Evolutionary conservation across 2,113 vertebrate genomes (phyloP), one percentile per base, ranked within the genome.

Genomic region (Montifringilla adamsi): DNA sequence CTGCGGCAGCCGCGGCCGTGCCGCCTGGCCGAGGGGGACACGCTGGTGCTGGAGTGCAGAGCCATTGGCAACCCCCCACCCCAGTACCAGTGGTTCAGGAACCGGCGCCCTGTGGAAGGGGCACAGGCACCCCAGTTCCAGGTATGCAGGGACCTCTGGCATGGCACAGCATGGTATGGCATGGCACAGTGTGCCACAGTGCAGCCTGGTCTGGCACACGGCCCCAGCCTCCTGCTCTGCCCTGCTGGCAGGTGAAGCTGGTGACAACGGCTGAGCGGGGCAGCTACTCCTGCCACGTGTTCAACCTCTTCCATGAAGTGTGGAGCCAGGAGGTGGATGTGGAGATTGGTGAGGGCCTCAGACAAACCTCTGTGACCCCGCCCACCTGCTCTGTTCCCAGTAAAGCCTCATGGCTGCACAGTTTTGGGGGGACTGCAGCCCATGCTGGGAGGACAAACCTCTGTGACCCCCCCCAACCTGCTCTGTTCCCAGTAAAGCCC

Each of bases 21-120:
- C 53, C 10, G 16, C 10, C 81, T 97, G 80, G 97, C 98, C 1
- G 98, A 99, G 92, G 98, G 98, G 8, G 98, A 98, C 68, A 49
- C 89, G 3, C 93, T 99, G 80, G 5, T 4, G 6, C 97, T 99
- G 85, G 96, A 98, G 90, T 98, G 98, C 95, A 84, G 53, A 28
- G 98, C 97, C 50, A 89, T 98, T 2, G 98, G 98, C 67, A 98
- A 98, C 85, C 98, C 98, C 3, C 98, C 98, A 1, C 97, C 98
- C 19, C 98, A 98, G 97, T 99, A 98, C 79, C 98, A 98, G 95
- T 99, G 98, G 98, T 98, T 98, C 96, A 97, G 98, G 94, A 98
- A 99, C 89, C 93, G 14, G 43, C 39, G 53, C 11, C 96, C 93
- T 0, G 8, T 99, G 86, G 94, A 95, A 67, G 95, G 97, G 15